These are phyloP conservation scores for Ephestia elutella DNA, from an alignment of 1,140 invertebrate genomes.

Conservation along the genomic window DNA sequence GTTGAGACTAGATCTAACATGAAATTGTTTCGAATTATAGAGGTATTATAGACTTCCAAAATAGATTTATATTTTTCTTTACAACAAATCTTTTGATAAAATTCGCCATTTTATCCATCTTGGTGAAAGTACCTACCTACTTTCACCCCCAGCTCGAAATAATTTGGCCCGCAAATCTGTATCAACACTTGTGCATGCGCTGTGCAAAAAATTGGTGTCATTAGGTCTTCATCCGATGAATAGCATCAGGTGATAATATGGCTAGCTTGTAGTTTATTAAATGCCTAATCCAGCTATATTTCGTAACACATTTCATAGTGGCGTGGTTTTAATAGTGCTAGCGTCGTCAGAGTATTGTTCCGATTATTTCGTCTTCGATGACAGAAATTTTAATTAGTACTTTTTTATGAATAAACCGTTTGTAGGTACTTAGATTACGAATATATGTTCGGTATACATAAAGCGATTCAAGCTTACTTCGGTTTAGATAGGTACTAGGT, in stretches of 20 bases:
- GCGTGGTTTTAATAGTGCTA: neutral
- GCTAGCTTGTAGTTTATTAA: conserved; percentile 23
- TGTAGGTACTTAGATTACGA: too few relatives aligned
- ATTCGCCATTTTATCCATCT: conserved; percentile 13
- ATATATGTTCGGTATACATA: too few relatives aligned
- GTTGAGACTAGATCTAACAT: neutral
- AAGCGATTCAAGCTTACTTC: too few relatives aligned
- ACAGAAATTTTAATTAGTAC: neutral
- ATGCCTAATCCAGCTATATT: conserved; percentile 4
- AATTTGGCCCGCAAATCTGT: conserved; percentile 45
- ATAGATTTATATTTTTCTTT: neutral
- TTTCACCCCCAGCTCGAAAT: conserved; percentile 33
- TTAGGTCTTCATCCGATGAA: conserved; percentile 46
- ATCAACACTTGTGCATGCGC: conserved; percentile 42
- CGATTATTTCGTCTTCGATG: neutral
- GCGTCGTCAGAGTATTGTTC: neutral
- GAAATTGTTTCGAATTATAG: neutral
- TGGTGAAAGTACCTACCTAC: conserved; percentile 35
- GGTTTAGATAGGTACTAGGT: too few relatives aligned
- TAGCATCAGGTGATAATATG: conserved; percentile 23
- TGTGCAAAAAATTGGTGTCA: conserved; percentile 53
- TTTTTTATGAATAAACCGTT: too few relatives aligned
- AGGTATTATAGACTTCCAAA: too few relatives aligned
- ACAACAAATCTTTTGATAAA: neutral
- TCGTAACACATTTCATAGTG: neutral